phyloP scores from a whole-genome alignment of 2,888 invertebrate genomes.

The Sarcophaga variegata region DNA sequence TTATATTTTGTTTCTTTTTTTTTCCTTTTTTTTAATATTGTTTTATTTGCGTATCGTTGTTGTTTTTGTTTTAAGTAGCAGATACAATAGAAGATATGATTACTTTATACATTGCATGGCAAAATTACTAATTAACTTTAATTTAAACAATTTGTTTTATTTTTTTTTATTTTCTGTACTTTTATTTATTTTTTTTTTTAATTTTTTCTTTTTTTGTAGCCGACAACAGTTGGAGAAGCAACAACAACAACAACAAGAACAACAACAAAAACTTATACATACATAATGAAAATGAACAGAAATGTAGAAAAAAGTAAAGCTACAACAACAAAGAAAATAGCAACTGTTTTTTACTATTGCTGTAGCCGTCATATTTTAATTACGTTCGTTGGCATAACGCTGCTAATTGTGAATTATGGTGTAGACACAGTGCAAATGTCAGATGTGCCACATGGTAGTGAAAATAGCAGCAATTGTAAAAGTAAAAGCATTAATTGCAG shows the following conservation, averaged over 20 bases:
- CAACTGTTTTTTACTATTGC: conserved; percentile 33
- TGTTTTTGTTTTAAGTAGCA: conserved; percentile 1
- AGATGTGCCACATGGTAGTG: conserved; percentile 33
- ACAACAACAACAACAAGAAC: not conserved
- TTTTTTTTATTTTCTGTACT: not conserved
- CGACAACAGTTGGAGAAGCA: conserved; percentile 64
- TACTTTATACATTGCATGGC: conserved; percentile 36
- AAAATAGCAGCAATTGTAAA: not conserved
- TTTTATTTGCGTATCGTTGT: not conserved
- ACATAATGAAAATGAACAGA: conserved; percentile 29
- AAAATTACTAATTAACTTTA: conserved; percentile 59
- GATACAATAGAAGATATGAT: conserved; percentile 20
- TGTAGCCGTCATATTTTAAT: conserved; percentile 76
- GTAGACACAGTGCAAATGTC: conserved; percentile 60
- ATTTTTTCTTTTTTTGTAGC: conserved; percentile 55
- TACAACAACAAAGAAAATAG: not conserved
- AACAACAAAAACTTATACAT: not conserved
- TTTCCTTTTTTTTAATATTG: conserved; percentile 2
- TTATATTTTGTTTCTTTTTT: conserved; percentile 10
- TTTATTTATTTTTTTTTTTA: conserved; percentile 13
- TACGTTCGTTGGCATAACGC: conserved; percentile 75
- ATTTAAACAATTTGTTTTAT: conserved; percentile 5
- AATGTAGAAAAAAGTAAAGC: conserved; percentile 23
- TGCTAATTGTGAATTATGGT: conserved; percentile 78
- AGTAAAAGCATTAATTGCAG: not conserved